These are phyloP conservation scores for Oncopodura yosiiana DNA, from an alignment of 1,140 invertebrate species.

Conservation along the genomic window DNA sequence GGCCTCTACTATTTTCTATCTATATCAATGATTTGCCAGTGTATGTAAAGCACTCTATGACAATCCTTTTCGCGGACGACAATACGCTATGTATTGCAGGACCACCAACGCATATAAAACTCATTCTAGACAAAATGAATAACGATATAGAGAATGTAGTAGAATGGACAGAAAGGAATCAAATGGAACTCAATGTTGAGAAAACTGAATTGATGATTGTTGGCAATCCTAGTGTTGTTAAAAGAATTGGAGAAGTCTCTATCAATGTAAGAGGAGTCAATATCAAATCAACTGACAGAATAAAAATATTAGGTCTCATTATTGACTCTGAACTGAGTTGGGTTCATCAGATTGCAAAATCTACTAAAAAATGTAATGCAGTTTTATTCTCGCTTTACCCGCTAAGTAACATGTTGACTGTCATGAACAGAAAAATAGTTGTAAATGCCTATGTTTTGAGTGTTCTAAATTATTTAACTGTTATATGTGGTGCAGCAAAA, in stretches of 20 bases:
- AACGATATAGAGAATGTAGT: background rate
- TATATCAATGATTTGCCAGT: conserved; percentile 11
- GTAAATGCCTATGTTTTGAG: background rate
- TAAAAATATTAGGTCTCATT: background rate
- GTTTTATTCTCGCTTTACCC: background rate
- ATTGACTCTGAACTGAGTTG: background rate
- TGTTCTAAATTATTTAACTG: background rate
- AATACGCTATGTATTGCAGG: background rate
- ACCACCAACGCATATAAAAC: background rate
- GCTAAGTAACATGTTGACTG: background rate
- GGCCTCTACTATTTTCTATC: conserved; percentile 3
- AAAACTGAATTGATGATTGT: conserved; percentile 3
- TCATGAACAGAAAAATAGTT: background rate
- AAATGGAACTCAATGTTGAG: background rate
- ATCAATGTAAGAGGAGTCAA: background rate
- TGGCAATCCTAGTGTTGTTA: background rate
- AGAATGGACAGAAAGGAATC: background rate
- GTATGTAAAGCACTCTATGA: background rate
- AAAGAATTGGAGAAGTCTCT: background rate
- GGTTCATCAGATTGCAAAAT: background rate
- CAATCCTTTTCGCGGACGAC: conserved; percentile 16
- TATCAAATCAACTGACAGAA: background rate
- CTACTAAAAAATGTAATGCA: background rate
- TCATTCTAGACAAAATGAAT: background rate
- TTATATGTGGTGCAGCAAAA: background rate